Evolutionary conservation across 2,113 vertebrate species (phyloP).

Genomic region (Prunella himalayana): DNA sequence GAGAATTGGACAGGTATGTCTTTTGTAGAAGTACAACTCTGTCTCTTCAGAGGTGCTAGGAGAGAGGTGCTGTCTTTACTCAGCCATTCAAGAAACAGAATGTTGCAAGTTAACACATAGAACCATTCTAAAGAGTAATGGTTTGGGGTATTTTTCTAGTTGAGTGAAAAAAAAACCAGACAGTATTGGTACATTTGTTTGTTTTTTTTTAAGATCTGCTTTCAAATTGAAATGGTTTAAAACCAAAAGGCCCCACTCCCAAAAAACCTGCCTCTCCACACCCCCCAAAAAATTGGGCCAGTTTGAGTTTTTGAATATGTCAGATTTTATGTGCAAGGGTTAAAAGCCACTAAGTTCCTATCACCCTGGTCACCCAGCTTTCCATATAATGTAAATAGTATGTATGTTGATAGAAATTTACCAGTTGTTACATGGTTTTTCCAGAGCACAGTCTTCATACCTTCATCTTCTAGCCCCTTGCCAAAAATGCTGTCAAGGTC

Average conservation of each 20-base stretch:
- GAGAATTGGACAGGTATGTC: neutral
- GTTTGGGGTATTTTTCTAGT: neutral
- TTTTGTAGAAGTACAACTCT: neutral
- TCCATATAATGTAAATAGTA: accelerated
- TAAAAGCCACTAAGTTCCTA: neutral
- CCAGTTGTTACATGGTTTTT: neutral
- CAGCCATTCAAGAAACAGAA: neutral
- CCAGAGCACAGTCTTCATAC: neutral
- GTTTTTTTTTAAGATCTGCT: neutral
- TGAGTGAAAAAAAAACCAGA: neutral
- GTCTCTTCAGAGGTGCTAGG: neutral
- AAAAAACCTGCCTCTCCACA: accelerated
- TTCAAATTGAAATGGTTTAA: neutral
- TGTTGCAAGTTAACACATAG: neutral
- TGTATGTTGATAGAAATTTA: neutral
- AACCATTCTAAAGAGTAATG: neutral
- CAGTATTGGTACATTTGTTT: neutral
- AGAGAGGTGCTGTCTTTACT: neutral
- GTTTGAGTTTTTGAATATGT: neutral
- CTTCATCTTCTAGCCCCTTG: neutral
- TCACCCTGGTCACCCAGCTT: neutral
- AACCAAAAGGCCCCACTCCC: accelerated
- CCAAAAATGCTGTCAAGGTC: neutral
- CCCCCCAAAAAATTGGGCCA: accelerated
- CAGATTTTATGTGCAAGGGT: neutral